Evolutionary conservation across 2,113 vertebrate species (phyloP), one percentile per base, ranked within the genome.

Genomic region (Nothoprocta perdicaria): DNA sequence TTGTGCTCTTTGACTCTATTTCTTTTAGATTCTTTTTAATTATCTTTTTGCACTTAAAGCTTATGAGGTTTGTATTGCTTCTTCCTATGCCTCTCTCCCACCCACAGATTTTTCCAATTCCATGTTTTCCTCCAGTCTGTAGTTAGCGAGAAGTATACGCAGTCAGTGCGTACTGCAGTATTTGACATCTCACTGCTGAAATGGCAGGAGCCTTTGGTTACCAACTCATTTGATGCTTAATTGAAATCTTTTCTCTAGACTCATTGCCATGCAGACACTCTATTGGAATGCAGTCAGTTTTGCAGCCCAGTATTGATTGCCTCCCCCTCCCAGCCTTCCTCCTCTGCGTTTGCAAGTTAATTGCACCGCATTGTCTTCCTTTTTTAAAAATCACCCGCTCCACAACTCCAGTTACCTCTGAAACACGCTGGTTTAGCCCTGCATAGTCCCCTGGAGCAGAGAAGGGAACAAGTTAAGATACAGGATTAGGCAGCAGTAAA

Each of bases 271-370:
- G 88, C 96, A 91, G 89, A 93, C 79, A 90, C 96, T 98, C 96
- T 97, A 97, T 96, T 95, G 94, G 97, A 97, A 99, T 98, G 97
- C 98, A 95, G 97, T 97, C 98, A 95, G 97, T 97, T 96, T 96
- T 97, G 92, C 87, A 98, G 97, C 96, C 96, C 94, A 95, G 90
- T 97, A 98, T 98, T 94, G 98, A 98, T 98, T 97, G 68, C 35
- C 94, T 96, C 94, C 94, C 90, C 73, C 48, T 68, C 83, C 86
- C 72, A 86, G 89, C 72, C 66, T 87, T 80, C 88, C 61, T 95
- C 93, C 94, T 92, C 97, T 96, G 93, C 88, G 68, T 95, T 95
- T 97, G 89, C 94, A 94, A 96, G 97, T 97, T 96, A 97, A 97
- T 96, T 97, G 97, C 96, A 96, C 95, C 46, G 93, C 93, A 73